Percentiles rank a stretch among this genome's conserved stretches.
These are phyloP conservation scores for Erebia palarica DNA, from an alignment of 2,888 invertebrate species.

Conservation along the genomic window DNA sequence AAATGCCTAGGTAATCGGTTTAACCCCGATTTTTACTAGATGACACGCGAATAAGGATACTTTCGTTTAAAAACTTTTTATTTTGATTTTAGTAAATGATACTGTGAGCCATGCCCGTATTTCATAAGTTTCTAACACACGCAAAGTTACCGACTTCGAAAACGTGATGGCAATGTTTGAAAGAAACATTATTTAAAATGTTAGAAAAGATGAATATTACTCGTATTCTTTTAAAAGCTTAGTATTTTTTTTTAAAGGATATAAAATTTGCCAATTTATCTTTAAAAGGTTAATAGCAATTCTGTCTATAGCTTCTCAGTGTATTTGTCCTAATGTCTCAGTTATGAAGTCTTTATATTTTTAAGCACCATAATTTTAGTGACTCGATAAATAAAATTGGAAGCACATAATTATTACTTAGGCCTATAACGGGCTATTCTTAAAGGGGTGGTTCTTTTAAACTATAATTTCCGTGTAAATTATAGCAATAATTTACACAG, in stretches of 20 bases:
- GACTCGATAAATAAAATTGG: too few species aligned
- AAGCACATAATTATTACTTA: neutral
- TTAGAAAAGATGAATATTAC: too few species aligned
- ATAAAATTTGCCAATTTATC: neutral
- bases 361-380: too few species aligned
- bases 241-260: too few species aligned
- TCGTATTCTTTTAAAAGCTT: too few species aligned
- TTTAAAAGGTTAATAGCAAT: neutral
- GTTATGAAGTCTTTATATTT: too few species aligned
- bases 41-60: neutral
- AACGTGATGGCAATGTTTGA: neutral
- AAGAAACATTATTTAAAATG: neutral
- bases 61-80: neutral
- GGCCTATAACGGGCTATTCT: neutral
- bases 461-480: slow-evolving; percentile 3
- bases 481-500: slow-evolving; percentile 8
- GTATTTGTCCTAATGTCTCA: neutral
- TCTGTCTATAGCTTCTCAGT: neutral
- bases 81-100: neutral
- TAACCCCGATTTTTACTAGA: neutral
- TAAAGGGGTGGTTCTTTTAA: too few species aligned
- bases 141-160: neutral
- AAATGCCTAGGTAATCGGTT: too few species aligned
- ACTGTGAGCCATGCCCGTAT: neutral
- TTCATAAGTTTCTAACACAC: neutral